Conservation (phyloP, 2,797 vertebrate species). For the Sebastes cheni region DNA sequence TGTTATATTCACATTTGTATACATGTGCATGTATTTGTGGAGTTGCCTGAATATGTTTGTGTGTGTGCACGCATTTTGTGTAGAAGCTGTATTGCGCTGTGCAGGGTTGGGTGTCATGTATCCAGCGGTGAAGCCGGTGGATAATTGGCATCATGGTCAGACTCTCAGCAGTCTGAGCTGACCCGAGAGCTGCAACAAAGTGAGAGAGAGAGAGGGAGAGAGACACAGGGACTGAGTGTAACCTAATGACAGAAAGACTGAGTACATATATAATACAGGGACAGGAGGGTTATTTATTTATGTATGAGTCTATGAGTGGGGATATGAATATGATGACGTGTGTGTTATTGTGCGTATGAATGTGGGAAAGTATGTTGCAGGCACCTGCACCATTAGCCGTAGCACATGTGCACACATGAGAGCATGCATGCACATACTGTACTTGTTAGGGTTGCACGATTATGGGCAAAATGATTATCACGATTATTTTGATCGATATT, state of each 20-base stretch:
- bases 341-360: not conserved
- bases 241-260: slow-evolving; percentile 58
- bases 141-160: slow-evolving; percentile 78
- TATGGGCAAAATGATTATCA: too few relatives aligned
- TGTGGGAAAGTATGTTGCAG: slow-evolving; percentile 5
- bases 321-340: slow-evolving; percentile 63
- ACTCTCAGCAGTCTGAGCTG: slow-evolving; percentile 64
- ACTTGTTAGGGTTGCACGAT: not conserved
- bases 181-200: slow-evolving; percentile 60
- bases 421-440: not conserved
- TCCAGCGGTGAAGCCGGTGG: slow-evolving; percentile 62
- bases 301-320: slow-evolving; percentile 37
- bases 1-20: slow-evolving; percentile 22
- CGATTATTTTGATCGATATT: too few relatives aligned
- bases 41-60: slow-evolving; percentile 12
- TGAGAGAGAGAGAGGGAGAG: slow-evolving; percentile 52
- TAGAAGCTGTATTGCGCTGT: slow-evolving; percentile 27
- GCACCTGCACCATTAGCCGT: slow-evolving; percentile 28
- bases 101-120: slow-evolving; percentile 62
- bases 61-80: not conserved
- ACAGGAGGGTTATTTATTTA: slow-evolving; percentile 56
- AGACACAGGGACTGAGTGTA: slow-evolving; percentile 40
- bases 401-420: slow-evolving; percentile 4
- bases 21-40: slow-evolving; percentile 27
- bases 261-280: slow-evolving; percentile 64